Conservation (phyloP, 2,797 vertebrate species). For the Phrynocephalus guinanensis region DNA sequence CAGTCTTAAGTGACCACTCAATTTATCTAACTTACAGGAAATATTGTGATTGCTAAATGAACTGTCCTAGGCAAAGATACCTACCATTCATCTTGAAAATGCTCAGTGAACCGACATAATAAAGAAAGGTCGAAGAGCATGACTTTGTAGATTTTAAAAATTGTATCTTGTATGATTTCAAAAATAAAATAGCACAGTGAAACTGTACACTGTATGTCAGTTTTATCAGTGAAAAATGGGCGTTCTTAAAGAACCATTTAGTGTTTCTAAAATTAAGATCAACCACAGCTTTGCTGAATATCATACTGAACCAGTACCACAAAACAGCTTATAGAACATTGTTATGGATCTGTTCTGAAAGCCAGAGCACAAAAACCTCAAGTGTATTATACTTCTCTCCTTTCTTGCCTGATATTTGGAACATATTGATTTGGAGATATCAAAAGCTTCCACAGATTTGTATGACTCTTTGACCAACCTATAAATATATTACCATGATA, state of each 20-base stretch:
- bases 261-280: not conserved
- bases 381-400: no score
- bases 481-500: not conserved
- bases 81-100: conserved; percentile 75
- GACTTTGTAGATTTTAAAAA: conserved; percentile 62
- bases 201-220: not conserved
- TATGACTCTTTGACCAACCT: not conserved
- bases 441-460: not conserved
- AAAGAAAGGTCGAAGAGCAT: conserved; percentile 72
- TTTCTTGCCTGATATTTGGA: not conserved
- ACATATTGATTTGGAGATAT: not conserved
- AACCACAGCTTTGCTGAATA: fast-evolving
- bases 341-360: not conserved
- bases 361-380: no score
- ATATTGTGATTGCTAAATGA: conserved; percentile 77
- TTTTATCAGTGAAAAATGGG: not conserved
- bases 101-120: conserved; percentile 67
- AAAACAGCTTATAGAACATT: not conserved
- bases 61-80: conserved; percentile 73
- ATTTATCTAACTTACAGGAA: conserved; percentile 82
- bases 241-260: not conserved
- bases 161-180: conserved; percentile 59
- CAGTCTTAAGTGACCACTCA: conserved; percentile 75
- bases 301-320: not conserved
- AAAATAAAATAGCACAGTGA: conserved; percentile 11